Evolutionary conservation across 2,888 invertebrate species (phyloP).

Genomic region (Dyspetes luteomarginatus): DNA sequence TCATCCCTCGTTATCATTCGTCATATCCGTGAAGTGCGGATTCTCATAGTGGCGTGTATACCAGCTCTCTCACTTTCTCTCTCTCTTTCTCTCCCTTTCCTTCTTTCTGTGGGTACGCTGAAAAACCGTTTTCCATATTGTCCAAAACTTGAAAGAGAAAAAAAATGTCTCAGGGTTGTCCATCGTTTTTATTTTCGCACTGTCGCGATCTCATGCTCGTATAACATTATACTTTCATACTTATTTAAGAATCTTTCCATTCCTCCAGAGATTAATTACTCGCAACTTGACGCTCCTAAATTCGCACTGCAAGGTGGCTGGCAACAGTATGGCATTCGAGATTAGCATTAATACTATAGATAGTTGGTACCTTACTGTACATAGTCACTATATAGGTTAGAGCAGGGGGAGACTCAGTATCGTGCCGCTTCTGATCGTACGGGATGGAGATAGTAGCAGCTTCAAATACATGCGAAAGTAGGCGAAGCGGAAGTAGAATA

Average conservation of each 20-base stretch:
- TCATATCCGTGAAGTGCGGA: constrained; percentile 73
- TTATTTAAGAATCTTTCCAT: not conserved
- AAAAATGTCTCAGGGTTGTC: not conserved
- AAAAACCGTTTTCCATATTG: constrained; percentile 13
- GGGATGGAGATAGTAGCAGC: constrained; percentile 64
- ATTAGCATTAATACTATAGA: constrained; percentile 46
- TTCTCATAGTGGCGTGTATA: not conserved
- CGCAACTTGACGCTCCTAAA: not conserved
- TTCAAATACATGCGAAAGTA: constrained; percentile 79
- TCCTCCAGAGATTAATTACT: constrained; percentile 13
- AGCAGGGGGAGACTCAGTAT: constrained; percentile 1
- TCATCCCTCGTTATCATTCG: constrained; percentile 72
- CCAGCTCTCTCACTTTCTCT: not conserved
- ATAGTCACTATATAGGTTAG: too few relatives aligned
- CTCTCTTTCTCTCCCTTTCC: not conserved
- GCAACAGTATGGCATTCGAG: not conserved
- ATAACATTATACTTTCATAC: not conserved
- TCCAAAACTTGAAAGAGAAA: not conserved
- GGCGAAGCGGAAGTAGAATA: constrained; percentile 76
- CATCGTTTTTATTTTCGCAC: not conserved
- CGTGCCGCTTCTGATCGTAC: constrained; percentile 18
- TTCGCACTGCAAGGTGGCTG: not conserved
- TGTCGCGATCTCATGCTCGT: not conserved
- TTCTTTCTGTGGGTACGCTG: not conserved
- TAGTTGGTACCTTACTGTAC: constrained; percentile 1